phyloP scores from a whole-genome alignment of 1,140 invertebrate species.

The Trissolcus basalis region DNA sequence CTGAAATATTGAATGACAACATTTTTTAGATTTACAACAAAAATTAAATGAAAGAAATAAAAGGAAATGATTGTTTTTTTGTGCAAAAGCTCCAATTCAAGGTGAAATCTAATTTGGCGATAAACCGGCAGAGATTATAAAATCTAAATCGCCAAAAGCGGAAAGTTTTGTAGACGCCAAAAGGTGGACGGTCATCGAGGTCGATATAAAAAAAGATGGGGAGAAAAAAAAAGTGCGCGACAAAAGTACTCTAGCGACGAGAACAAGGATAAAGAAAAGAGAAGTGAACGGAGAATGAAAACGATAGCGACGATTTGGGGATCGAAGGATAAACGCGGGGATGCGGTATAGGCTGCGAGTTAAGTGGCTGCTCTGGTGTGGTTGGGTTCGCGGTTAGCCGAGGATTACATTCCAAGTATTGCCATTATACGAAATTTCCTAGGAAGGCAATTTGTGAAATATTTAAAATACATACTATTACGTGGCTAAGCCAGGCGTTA shows the following conservation, averaged over 20 bases:
- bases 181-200: neutral
- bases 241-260: neutral
- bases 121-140: constrained; percentile 8
- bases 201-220: constrained; percentile 11
- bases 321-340: constrained; percentile 54
- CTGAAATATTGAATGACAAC: too few species aligned
- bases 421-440: constrained; percentile 72
- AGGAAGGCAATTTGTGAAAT: constrained; percentile 76
- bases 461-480: constrained; percentile 75
- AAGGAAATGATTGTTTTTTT: neutral
- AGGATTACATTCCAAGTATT: constrained; percentile 74
- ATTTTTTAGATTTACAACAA: too few species aligned
- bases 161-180: too few species aligned
- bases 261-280: neutral
- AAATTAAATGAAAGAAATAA: too few species aligned
- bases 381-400: constrained; percentile 64
- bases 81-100: neutral
- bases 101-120: constrained; percentile 12
- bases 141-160: constrained; percentile 22
- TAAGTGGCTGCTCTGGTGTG: constrained; percentile 65
- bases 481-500: constrained; percentile 66
- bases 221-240: neutral
- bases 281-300: constrained; percentile 37
- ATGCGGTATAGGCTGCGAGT: constrained; percentile 53
- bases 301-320: constrained; percentile 49